Evolutionary conservation across 2,797 vertebrate genomes (phyloP), one percentile per base, ranked within the genome.

Genomic region (Sandelia bainsii): DNA sequence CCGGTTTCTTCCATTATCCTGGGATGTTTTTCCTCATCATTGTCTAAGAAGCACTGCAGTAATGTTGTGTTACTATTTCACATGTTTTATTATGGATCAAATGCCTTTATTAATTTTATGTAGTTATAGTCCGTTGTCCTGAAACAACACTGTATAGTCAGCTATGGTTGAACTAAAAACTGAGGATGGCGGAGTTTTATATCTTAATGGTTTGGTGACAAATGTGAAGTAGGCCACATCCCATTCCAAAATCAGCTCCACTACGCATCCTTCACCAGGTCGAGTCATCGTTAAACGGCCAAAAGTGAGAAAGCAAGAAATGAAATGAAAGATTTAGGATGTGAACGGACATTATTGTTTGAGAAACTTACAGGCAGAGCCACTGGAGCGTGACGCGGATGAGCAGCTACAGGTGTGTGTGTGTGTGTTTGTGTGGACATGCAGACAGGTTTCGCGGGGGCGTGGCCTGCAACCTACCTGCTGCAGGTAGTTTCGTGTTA

Each of bases 391-490:
- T 1, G 57, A 44, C 2, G 19, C 61, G 44, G 45, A 51, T 62
- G 56, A 48, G 48, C 44, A 23, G 46, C 20, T 22, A 32, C 79
- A 78, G 77, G 72, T 81, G 75, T 46, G 57, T 32, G 58, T 48
- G 49, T 20, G 29, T 6, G 57, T 1, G 42, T 12, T n/a, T n/a
- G n/a, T n/a, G n/a, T n/a, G n/a, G n/a, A n/a, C n/a, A 34, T 5
- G 23, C 3, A 23, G 32, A 1, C 42, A 49, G 44, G 39, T 19
- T 23, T 4, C 1, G 17, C 17, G 54, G 40, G 80, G 89, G 89
- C 82, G 87, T 63, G 79, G 83, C 71, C 8, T 83, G 39, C 51
- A 2, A n/a, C 1, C 14, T 75, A 88, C 83, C 81, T 83, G 85
- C 54, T 39, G 74, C 78, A 84, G 63, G 81, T 82, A 53, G 59